Conservation (phyloP, 2,888 invertebrate genomes). For the Chydorus sphaericus region DNA sequence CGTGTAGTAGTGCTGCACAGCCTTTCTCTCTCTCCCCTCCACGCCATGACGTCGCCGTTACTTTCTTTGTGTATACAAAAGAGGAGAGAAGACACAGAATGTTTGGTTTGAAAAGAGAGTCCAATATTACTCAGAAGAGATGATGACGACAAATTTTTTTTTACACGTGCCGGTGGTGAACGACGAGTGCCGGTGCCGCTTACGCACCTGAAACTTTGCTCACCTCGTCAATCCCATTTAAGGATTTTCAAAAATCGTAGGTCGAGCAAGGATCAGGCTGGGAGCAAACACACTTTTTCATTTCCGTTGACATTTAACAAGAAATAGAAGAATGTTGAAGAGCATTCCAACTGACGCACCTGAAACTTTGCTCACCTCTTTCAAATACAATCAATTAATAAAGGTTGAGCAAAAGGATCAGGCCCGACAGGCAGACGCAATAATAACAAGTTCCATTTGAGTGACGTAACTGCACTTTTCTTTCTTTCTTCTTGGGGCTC, state of each 20-base stretch:
- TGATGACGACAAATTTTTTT: too few relatives aligned
- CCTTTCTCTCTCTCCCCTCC: too few relatives aligned
- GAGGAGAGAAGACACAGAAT: too few relatives aligned
- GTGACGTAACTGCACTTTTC: neutral
- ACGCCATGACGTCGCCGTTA: too few relatives aligned
- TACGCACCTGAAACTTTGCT: constrained; percentile 20
- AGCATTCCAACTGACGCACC: constrained; percentile 17
- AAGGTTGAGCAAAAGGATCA: constrained; percentile 19
- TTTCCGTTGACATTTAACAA: neutral
- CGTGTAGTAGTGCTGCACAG: too few relatives aligned
- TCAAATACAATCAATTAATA: constrained; percentile 11
- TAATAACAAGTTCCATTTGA: neutral
- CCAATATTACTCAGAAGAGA: too few relatives aligned
- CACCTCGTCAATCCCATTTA: constrained; percentile 18
- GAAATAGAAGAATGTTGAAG: neutral
- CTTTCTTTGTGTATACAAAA: too few relatives aligned
- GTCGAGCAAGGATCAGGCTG: constrained; percentile 19
- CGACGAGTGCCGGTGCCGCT: constrained; percentile 13
- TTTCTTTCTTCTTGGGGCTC: neutral
- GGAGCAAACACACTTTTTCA: constrained; percentile 12
- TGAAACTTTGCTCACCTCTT: constrained; percentile 20
- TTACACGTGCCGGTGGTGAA: too few relatives aligned
- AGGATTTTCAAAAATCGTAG: constrained; percentile 8
- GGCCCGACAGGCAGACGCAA: constrained; percentile 15
- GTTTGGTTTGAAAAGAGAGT: too few relatives aligned